These are phyloP conservation scores for Colostygia pectinataria DNA, from an alignment of 2,888 invertebrate genomes.

Conservation along the genomic window DNA sequence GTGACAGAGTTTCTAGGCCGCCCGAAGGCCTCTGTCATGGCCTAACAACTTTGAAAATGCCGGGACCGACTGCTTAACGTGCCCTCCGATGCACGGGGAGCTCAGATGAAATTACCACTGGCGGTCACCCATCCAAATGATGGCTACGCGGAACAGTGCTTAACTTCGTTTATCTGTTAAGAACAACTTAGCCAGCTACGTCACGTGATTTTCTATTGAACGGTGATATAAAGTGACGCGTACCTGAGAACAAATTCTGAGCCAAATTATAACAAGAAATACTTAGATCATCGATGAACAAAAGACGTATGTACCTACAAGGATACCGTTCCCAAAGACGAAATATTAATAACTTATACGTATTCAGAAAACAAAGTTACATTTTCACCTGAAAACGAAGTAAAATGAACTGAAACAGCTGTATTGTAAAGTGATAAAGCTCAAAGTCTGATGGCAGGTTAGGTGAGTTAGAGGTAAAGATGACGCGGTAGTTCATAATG, in stretches of 20 bases:
- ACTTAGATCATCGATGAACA: conserved; percentile 40
- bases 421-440: conserved; percentile 21
- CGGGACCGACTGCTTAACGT: no score
- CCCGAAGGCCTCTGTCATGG: no score
- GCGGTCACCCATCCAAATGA: no score
- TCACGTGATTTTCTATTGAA: conserved; percentile 5
- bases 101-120: no score
- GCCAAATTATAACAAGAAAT: conserved; percentile 41
- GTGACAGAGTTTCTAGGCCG: no score
- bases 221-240: neutral
- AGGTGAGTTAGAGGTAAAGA: conserved; percentile 1
- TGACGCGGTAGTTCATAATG: conserved; percentile 55
- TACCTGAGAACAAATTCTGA: conserved; percentile 12
- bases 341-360: conserved; percentile 58
- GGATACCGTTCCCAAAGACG: conserved; percentile 51
- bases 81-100: no score
- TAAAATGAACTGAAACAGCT: conserved; percentile 6
- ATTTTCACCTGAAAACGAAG: neutral
- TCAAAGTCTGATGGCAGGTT: conserved; percentile 5
- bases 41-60: no score
- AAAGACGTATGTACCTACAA: conserved; percentile 37
- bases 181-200: no score
- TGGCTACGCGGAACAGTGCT: no score
- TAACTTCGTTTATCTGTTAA: no score
- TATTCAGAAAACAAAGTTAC: conserved; percentile 21